Conservation (phyloP, 1,140 invertebrate genomes). For the Streblospio benedicti region DNA sequence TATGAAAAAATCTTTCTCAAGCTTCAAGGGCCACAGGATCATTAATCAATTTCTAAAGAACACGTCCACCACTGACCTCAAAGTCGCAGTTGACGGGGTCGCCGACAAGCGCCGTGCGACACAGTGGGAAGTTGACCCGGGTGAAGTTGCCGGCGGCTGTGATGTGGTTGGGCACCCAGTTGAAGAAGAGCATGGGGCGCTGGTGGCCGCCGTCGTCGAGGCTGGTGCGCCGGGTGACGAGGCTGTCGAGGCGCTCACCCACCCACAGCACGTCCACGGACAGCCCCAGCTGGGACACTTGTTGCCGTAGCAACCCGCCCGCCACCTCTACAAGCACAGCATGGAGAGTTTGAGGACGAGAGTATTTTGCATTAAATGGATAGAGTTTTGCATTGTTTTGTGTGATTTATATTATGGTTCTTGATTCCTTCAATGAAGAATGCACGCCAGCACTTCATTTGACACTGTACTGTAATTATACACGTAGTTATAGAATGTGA, state of each 20-base stretch:
- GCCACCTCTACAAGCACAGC: constrained; percentile 27
- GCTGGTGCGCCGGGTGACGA: constrained; percentile 40
- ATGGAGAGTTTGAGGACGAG: background rate
- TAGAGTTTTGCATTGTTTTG: background rate
- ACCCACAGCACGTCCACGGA: constrained; percentile 41
- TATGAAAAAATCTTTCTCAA: no score
- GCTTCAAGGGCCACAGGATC: no score
- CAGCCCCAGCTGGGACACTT: constrained; percentile 36
- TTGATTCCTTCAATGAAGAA: background rate
- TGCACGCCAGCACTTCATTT: background rate
- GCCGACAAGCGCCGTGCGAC: constrained; percentile 46
- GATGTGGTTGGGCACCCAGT: constrained; percentile 58
- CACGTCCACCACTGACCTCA: no score
- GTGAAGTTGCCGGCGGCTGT: constrained; percentile 40
- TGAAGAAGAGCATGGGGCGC: constrained; percentile 56
- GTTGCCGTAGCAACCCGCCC: constrained; percentile 25
- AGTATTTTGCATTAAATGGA: background rate
- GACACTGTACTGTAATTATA: background rate
- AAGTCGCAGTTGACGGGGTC: constrained; percentile 27
- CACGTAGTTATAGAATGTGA: background rate
- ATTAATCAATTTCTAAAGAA: no score
- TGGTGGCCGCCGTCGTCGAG: constrained; percentile 7
- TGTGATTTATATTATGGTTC: background rate
- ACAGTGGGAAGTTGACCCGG: constrained; percentile 48
- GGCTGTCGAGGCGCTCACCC: constrained; percentile 26